phyloP scores from a whole-genome alignment of 2,113 vertebrate genomes.

The Pangasianodon gigas region DNA sequence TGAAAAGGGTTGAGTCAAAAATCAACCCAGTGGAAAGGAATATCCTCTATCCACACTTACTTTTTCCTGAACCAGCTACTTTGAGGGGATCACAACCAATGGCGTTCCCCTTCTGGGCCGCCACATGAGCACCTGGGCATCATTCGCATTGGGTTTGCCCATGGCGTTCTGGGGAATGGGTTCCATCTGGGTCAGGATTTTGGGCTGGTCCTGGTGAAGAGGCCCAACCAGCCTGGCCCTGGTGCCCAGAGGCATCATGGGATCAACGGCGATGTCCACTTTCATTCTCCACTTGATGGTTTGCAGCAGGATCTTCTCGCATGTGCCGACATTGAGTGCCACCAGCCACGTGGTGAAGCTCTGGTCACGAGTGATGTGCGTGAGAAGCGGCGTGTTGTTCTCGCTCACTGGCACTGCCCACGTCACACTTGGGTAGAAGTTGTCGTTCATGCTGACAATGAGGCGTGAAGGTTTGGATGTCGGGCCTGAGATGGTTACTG shows the following conservation, averaged over 20 bases:
- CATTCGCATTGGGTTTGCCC: slow-evolving; percentile 94
- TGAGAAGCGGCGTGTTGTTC: slow-evolving; percentile 90
- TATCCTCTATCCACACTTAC: neutral
- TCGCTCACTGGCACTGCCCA: slow-evolving; percentile 97
- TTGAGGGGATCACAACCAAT: slow-evolving; percentile 92
- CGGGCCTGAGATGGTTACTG: slow-evolving; percentile 90
- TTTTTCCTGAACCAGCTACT: slow-evolving; percentile 72
- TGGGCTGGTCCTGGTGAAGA: slow-evolving; percentile 92
- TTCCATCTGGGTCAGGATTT: slow-evolving; percentile 92
- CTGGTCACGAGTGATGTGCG: slow-evolving; percentile 95
- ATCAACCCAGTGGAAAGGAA: neutral
- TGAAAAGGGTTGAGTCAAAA: slow-evolving; percentile 5
- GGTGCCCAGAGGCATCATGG: slow-evolving; percentile 86
- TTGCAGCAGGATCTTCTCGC: slow-evolving; percentile 94
- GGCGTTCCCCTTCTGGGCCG: slow-evolving; percentile 89
- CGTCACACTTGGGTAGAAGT: slow-evolving; percentile 98
- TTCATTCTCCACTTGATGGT: slow-evolving; percentile 98
- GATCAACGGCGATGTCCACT: slow-evolving; percentile 92
- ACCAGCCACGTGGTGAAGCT: slow-evolving; percentile 99
- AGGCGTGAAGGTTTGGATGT: slow-evolving; percentile 93
- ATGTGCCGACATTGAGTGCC: slow-evolving; percentile 90
- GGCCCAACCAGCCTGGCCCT: slow-evolving; percentile 88
- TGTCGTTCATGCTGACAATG: slow-evolving; percentile 98
- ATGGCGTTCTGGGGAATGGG: slow-evolving; percentile 90
- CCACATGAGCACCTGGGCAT: slow-evolving; percentile 98